phyloP scores from a whole-genome alignment of 2,888 invertebrate genomes.

The Cyaniris semiargus region DNA sequence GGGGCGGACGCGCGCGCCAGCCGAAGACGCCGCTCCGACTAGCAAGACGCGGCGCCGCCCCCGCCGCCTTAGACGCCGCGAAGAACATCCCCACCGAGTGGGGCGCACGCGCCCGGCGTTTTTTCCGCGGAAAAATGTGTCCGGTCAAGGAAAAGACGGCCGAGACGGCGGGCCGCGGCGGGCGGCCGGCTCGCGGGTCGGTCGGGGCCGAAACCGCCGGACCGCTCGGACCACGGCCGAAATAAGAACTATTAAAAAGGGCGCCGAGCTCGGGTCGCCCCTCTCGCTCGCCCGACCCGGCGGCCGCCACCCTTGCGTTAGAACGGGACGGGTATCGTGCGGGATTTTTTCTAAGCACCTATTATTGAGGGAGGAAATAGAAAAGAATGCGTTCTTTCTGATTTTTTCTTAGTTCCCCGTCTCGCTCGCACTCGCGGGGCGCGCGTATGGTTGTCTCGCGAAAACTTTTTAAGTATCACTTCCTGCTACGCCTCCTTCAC shows the following conservation, averaged over 20 bases:
- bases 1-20: conserved; percentile 78
- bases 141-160: conserved; percentile 77
- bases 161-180: conserved; percentile 52
- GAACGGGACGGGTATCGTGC: conserved; percentile 69
- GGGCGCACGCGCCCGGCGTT: conserved; percentile 78
- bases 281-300: conserved; percentile 73
- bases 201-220: conserved; percentile 54
- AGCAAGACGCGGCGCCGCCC: conserved; percentile 80
- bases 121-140: conserved; percentile 80
- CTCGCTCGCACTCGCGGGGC: conserved; percentile 62
- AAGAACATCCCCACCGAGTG: conserved; percentile 78
- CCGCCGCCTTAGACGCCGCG: conserved; percentile 77
- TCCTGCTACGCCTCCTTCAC: conserved; percentile 74
- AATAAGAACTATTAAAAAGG: conserved; percentile 77
- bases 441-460: conserved; percentile 55
- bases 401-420: conserved; percentile 72
- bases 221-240: conserved; percentile 70
- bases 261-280: conserved; percentile 63
- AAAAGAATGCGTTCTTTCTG: conserved; percentile 78
- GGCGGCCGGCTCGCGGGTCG: conserved; percentile 46
- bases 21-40: conserved; percentile 79
- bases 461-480: conserved; percentile 68
- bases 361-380: conserved; percentile 78
- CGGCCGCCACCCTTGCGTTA: conserved; percentile 64
- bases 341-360: conserved; percentile 77